Percentiles rank a stretch among this genome's conserved stretches.
phyloP scores from a whole-genome alignment of 2,888 invertebrate species.

The Orchesella flavescens region DNA sequence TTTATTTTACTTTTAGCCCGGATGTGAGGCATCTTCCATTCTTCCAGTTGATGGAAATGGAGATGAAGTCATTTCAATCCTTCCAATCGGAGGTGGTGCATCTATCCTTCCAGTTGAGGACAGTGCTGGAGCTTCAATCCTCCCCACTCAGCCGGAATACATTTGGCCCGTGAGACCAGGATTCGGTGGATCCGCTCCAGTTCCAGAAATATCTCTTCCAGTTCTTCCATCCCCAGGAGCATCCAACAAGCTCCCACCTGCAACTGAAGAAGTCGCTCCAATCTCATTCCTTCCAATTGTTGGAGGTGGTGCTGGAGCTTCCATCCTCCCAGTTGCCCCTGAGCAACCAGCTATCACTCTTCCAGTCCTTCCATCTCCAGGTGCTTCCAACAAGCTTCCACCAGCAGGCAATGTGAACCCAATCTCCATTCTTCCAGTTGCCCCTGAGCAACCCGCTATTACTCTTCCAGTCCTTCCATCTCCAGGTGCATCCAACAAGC shows the following conservation, averaged over 20 bases:
- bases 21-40: constrained; percentile 20
- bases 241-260: background rate
- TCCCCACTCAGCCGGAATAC: background rate
- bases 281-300: background rate
- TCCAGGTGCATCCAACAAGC: constrained; percentile 5
- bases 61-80: no score
- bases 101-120: constrained; percentile 18
- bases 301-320: background rate
- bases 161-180: no score
- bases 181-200: no score
- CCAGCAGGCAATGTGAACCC: background rate
- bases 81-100: background rate
- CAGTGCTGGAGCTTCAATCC: constrained; percentile 7
- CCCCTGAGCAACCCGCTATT: background rate
- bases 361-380: no score
- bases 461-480: background rate
- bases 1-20: background rate
- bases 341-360: background rate
- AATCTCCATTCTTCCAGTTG: background rate
- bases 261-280: background rate
- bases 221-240: constrained; percentile 4
- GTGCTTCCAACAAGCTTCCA: background rate
- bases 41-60: constrained; percentile 15
- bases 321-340: no score
- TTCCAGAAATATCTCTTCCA: no score